Evolutionary conservation across 2,888 invertebrate genomes (phyloP), one percentile per base, ranked within the genome.

Genomic region (Hemistola chrysoprasaria): DNA sequence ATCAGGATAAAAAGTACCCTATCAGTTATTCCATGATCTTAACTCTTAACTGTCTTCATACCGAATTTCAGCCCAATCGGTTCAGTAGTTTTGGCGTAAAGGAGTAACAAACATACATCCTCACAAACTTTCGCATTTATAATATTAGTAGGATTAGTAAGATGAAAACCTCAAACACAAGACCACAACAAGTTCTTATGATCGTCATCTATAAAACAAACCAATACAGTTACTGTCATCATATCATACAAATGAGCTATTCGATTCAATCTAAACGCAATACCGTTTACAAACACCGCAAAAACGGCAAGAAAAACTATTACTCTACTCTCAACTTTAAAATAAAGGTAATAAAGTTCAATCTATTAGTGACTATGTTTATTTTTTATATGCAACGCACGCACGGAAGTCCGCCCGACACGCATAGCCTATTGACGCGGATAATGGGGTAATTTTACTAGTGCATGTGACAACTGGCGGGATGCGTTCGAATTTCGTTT

Each of bases 371-470:
- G 4, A 16, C 16, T 16, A 3, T 16, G 16, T 3, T 10, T 20
- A 6, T 34, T 38, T 41, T 44, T 41, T 26, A 38, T 45, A 50
- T 49, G 47, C 50, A 33, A 11, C 28, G 35, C 33, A 56, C 47
- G 50, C 53, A 37, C 64, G 71, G 72, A 69, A 71, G 70, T 56
- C 49, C 43, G 50, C 16, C 11, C 47, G 62, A 58, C 64, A 62
- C 60, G 66, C 62, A 23, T 49, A 31, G 29, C n/a, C n/a, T 40
- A 32, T 38, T 36, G 41, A 29, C 28, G 7, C 30, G 36, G 8
- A 35, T 36, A 41, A 28, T 47, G 44, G 44, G 51, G 53, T 51
- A 53, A 53, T 53, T 51, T 41, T 34, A 45, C 32, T 40, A 20
- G 37, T 38, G 31, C 41, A 44, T 46, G 27, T 47, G 48, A 45